Evolutionary conservation across 2,113 vertebrate genomes (phyloP).

Genomic region (Xiphophorus maculatus): DNA sequence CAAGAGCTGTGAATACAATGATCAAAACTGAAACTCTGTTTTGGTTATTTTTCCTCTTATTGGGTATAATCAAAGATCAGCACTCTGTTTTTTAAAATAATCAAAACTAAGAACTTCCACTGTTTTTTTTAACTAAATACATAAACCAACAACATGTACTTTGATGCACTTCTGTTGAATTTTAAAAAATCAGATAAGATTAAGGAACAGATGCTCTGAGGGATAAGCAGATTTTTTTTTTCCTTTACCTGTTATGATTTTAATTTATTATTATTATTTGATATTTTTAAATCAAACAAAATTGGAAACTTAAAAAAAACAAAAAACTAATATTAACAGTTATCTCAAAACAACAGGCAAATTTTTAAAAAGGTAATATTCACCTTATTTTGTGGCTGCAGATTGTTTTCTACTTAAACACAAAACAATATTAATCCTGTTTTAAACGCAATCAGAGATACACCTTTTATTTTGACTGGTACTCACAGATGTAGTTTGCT

Average conservation of each 20-base stretch:
- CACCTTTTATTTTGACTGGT: conserved; percentile 9
- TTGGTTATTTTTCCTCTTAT: not conserved
- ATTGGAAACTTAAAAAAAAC: not conserved
- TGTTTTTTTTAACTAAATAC: not conserved
- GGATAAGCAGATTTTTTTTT: too few relatives aligned
- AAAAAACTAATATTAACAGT: not conserved
- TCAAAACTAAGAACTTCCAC: not conserved
- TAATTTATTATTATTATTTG: not conserved
- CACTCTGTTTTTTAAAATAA: not conserved
- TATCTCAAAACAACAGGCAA: conserved; percentile 16
- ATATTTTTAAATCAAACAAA: not conserved
- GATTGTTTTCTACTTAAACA: conserved; percentile 30
- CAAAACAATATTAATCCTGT: conserved; percentile 17
- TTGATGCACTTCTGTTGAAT: not conserved
- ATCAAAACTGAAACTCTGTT: not conserved
- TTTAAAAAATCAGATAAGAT: too few relatives aligned
- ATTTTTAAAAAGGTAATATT: conserved; percentile 27
- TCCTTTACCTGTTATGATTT: not conserved
- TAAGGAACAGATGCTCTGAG: too few relatives aligned
- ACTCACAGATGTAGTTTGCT: conserved; percentile 22
- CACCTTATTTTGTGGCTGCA: conserved; percentile 4
- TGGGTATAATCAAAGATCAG: too few relatives aligned
- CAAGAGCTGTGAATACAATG: not conserved
- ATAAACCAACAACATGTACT: not conserved
- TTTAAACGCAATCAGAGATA: not conserved